Evolutionary conservation across 2,113 vertebrate genomes (phyloP).

Genomic region (Thamnaconus septentrionalis): DNA sequence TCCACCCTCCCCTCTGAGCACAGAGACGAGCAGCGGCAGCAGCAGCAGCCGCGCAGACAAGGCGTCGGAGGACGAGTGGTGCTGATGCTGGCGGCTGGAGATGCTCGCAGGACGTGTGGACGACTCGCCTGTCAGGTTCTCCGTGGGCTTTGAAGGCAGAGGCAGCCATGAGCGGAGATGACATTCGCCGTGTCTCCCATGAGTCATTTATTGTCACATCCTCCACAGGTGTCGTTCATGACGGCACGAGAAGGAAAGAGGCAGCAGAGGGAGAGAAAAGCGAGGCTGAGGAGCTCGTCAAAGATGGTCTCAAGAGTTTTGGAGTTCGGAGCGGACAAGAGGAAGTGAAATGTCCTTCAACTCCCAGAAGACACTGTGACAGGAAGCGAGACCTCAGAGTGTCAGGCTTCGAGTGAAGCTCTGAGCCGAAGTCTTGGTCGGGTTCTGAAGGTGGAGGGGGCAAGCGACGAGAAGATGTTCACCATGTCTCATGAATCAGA

Average conservation of each 20-base stretch:
- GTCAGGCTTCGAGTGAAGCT: conserved; percentile 42
- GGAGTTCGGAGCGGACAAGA: conserved; percentile 19
- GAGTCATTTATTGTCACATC: too few relatives aligned
- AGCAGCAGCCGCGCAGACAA: conserved; percentile 11
- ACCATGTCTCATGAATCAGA: too few relatives aligned
- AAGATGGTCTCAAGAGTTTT: conserved; percentile 48
- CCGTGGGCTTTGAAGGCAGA: too few relatives aligned
- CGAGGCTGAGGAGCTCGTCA: conserved; percentile 70
- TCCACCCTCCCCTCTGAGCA: conserved; percentile 18
- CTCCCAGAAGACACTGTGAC: neutral
- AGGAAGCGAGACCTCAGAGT: conserved; percentile 18
- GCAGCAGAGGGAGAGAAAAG: conserved; percentile 52
- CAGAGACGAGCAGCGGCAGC: conserved; percentile 39
- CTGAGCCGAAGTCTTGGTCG: conserved; percentile 48
- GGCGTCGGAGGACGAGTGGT: conserved; percentile 5
- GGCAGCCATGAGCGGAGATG: too few relatives aligned
- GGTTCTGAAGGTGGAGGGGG: conserved; percentile 42
- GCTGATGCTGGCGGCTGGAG: too few relatives aligned
- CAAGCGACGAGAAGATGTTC: conserved; percentile 7
- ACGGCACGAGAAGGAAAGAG: conserved; percentile 33
- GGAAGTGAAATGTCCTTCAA: too few relatives aligned
- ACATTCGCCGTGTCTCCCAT: too few relatives aligned
- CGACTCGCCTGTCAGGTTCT: too few relatives aligned
- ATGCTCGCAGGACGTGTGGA: too few relatives aligned
- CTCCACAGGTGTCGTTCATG: conserved; percentile 27